Evolutionary conservation across 2,113 vertebrate species (phyloP), one percentile per base, ranked within the genome.

Genomic region (Phainopepla nitens): DNA sequence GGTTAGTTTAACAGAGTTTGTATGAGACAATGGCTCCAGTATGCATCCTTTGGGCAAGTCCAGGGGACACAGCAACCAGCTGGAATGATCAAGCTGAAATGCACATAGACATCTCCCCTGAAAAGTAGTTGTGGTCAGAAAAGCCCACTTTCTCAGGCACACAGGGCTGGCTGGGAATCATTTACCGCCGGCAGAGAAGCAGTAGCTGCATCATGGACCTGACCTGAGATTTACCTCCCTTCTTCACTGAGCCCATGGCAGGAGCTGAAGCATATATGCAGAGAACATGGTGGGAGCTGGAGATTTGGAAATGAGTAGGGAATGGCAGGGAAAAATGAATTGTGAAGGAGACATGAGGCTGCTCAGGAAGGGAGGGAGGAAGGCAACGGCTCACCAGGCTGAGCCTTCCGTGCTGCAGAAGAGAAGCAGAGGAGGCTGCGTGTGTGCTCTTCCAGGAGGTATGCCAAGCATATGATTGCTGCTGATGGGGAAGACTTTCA

Each of bases 401-500:
- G 81, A 90, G 76, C 49, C 36, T 41, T 71, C 87, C 15, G 2
- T 20, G 58, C 44, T 35, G 81, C 81, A 39, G 53, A 70, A 51
- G 64, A 75, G 45, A 33, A 92, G 61, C 45, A 82, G 61, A 61
- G 49, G 25, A 91, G 49, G 53, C 39, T 49, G 36, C 2, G 1
- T 61, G 62, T 10, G 35, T 66, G 33, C 71, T 94, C 87, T 91
- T 90, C 62, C 79, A 90, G 64, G 58, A 83, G 47, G 41, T 13
- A 51, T 78, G 81, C 49, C 84, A 96, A 94, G 84, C 33, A 0
- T 61, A 47, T 21, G 66, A 73, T 60, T 66, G 64, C 71, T 88
- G 47, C 51, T 81, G 82, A 60, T 68, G 82, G 71, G 80, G 41
- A 82, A 47, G 42, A n/a, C 64, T 66, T 96, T 78, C 47, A 60